These are phyloP conservation scores for Meteorus colon DNA, from an alignment of 2,888 invertebrate species.

Conservation along the genomic window DNA sequence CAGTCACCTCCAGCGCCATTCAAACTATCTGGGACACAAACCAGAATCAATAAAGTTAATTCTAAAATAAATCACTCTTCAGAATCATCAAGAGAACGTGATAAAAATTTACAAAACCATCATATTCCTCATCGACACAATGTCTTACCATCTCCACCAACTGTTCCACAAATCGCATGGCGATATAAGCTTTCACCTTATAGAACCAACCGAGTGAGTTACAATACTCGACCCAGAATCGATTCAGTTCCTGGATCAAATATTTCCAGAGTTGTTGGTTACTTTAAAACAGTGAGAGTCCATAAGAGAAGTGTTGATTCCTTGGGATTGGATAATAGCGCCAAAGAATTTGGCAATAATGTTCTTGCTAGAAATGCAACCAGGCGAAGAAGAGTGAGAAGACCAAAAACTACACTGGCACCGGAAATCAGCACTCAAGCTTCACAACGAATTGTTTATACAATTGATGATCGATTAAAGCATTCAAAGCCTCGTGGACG, in stretches of 20 bases:
- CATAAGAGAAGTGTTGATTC: constrained; percentile 53
- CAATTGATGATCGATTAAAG: constrained; percentile 57
- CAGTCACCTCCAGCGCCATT: constrained; percentile 20
- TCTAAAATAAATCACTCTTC: constrained; percentile 24
- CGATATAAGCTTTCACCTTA: constrained; percentile 46
- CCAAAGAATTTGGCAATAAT: not conserved
- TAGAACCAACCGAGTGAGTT: constrained; percentile 50
- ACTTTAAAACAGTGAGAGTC: constrained; percentile 51
- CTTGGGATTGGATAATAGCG: constrained; percentile 4
- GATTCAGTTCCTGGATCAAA: constrained; percentile 34
- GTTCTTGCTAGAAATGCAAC: not conserved
- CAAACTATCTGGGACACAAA: too few relatives aligned
- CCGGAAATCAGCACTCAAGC: constrained; percentile 22
- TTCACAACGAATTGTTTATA: constrained; percentile 53
- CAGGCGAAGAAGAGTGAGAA: not conserved
- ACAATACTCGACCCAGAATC: constrained; percentile 45
- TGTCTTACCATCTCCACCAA: constrained; percentile 37
- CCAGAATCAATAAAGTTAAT: not conserved
- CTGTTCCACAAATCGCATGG: constrained; percentile 15
- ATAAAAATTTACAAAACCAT: constrained; percentile 19
- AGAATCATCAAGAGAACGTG: constrained; percentile 13
- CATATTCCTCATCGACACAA: constrained; percentile 40
- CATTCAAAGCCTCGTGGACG: constrained; percentile 55
- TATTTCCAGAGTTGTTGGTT: constrained; percentile 39
- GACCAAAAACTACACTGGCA: not conserved